Base-by-base conservation (phyloP, 2,113 vertebrate species). In the Sciurus niger region DNA sequence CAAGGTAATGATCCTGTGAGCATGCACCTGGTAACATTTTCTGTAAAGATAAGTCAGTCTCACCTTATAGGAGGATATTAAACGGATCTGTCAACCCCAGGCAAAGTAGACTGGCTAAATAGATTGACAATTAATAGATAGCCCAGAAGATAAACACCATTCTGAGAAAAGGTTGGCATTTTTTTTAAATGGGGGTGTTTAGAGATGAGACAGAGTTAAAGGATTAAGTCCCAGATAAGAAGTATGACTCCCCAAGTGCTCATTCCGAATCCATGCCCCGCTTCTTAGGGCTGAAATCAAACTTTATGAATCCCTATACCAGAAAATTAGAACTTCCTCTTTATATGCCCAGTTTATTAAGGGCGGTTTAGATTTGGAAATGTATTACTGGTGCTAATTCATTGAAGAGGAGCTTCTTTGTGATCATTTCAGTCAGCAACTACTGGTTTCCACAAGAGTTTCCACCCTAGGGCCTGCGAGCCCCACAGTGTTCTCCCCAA, bases 41-140 rank as follows among this genome's bases (percentile, higher is more conserved):
- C 85, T 85, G 65, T 92, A 65, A 84, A 95, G 74, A 92, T 78
- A 96, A 79, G 84, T 68, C 60, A 58, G 48, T 34, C 73, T 74
- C 43, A 28, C 80, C 93, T 93, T 72, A n/a, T 51, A 84, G 63
- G 86, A 90, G 48, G 43, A 88, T 96, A 89, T 95, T 88, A 93
- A 95, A 86, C 37, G 74, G 74, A 92, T 86, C 60, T n/a, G 22
- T 94, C 83, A 83, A 55, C 40, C 34, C 30, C 34, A n/a, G 83
- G 88, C 48, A 79, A 96, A 83, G 48, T n/a, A 53, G 53, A 1
- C 63, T 82, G 88, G 79, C 58, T 86, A 90, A 92, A 72, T 67
- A 96, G 92, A 84, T 34, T 4, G 73, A 40, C 84, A 84, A 92
- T 90, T 92, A 96, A 86, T 85, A 92, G 79, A 89, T 53, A 80